Evolutionary conservation across 2,113 vertebrate genomes (phyloP).

Genomic region (Ammodytes marinus): DNA sequence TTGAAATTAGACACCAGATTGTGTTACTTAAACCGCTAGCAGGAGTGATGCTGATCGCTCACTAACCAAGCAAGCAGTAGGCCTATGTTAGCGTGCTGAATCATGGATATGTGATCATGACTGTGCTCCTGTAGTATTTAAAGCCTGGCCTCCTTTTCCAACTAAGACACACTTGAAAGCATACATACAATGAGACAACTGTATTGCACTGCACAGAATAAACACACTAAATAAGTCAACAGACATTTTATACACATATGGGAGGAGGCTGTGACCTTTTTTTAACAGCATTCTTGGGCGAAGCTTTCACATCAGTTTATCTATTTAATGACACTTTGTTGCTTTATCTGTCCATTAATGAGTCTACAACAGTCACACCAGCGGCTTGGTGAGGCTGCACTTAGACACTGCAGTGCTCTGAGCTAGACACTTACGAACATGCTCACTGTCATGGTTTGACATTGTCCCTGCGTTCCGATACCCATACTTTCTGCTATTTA

Average conservation of each 20-base stretch:
- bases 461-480: no score
- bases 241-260: not conserved
- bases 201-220: not conserved
- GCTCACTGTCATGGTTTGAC: not conserved
- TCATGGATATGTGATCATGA: conserved; percentile 66
- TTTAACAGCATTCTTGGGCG: not conserved
- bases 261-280: not conserved
- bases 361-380: not conserved
- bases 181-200: not conserved
- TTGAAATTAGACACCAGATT: conserved; percentile 87
- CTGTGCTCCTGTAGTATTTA: conserved; percentile 61
- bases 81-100: conserved; percentile 68
- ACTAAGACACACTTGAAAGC: conserved; percentile 3
- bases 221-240: not conserved
- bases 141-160: conserved; percentile 55
- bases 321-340: conserved; percentile 1
- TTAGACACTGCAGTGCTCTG: not conserved
- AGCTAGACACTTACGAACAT: not conserved
- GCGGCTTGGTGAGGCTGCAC: not conserved
- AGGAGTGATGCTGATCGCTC: conserved; percentile 80
- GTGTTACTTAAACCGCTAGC: conserved; percentile 83
- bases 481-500: no score
- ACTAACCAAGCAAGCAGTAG: conserved; percentile 73
- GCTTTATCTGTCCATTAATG: conserved; percentile 7
- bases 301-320: not conserved